These are phyloP conservation scores for Smittia aterrima DNA, from an alignment of 2,888 invertebrate species.

Conservation along the genomic window DNA sequence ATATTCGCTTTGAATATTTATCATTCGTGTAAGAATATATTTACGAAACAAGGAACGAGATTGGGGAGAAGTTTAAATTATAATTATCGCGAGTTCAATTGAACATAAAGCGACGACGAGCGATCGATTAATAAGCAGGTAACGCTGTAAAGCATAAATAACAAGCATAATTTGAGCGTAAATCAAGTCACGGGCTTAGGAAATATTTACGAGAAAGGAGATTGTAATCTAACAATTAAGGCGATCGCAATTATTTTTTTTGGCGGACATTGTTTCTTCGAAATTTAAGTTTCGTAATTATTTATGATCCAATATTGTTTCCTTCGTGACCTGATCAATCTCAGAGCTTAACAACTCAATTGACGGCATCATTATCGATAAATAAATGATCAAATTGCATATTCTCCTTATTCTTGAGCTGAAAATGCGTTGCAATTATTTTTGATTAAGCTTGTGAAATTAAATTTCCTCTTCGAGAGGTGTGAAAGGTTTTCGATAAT, in stretches of 20 bases:
- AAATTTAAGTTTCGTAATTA: not conserved
- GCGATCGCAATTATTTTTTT: not conserved
- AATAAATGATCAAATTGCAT: not conserved
- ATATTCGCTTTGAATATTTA: conserved; percentile 40
- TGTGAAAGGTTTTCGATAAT: conserved; percentile 7
- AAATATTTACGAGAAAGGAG: not conserved
- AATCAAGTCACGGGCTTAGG: not conserved
- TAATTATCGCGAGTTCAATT: conserved; percentile 34
- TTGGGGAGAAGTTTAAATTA: conserved; percentile 19
- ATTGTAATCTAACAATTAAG: conserved; percentile 9
- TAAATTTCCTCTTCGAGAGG: not conserved
- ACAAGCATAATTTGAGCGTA: conserved; percentile 5
- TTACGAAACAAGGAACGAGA: not conserved
- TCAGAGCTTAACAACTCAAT: not conserved
- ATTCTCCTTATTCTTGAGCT: not conserved
- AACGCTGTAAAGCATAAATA: conserved; percentile 27
- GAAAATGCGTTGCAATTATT: conserved; percentile 18
- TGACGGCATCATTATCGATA: conserved; percentile 9
- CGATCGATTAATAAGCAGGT: conserved; percentile 31
- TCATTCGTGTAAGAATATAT: conserved; percentile 8
- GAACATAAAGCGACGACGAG: not conserved
- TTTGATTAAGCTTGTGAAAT: conserved; percentile 23
- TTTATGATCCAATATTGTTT: not conserved
- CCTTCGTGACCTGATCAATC: not conserved
- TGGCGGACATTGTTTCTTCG: not conserved